Evolutionary conservation across 2,797 vertebrate species (phyloP).

Genomic region (Neostethus bicornis): DNA sequence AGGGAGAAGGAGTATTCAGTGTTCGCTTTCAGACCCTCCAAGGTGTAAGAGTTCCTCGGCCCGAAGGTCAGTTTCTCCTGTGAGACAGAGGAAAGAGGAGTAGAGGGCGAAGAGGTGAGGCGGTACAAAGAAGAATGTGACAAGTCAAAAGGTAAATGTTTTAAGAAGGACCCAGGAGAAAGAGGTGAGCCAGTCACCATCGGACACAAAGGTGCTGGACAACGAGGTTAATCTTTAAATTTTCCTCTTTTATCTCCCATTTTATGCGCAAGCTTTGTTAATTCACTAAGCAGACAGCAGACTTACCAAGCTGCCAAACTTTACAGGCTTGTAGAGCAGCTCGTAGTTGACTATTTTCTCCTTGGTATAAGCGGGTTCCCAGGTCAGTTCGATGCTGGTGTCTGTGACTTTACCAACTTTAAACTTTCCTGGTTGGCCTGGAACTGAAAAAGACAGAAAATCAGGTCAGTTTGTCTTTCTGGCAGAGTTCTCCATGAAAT

Average conservation of each 20-base stretch:
- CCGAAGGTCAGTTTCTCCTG: slow-evolving; percentile 91
- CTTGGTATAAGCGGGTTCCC: slow-evolving; percentile 91
- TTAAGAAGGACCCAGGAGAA: slow-evolving; percentile 16
- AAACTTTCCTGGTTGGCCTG: slow-evolving; percentile 95
- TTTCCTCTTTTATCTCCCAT: slow-evolving; percentile 30
- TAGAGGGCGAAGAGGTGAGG: slow-evolving; percentile 29
- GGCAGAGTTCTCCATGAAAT: neutral
- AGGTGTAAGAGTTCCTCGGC: slow-evolving; percentile 85
- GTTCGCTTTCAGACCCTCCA: slow-evolving; percentile 93
- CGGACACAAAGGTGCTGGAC: slow-evolving; percentile 26
- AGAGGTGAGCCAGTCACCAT: slow-evolving; percentile 26
- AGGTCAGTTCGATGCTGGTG: slow-evolving; percentile 90
- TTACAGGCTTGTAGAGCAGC: slow-evolving; percentile 91
- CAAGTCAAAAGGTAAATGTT: slow-evolving; percentile 23
- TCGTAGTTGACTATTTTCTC: slow-evolving; percentile 94
- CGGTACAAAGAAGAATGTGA: neutral
- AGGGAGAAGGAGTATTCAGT: slow-evolving; percentile 95
- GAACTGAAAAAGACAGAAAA: slow-evolving; percentile 77
- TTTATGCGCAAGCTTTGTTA: slow-evolving; percentile 25
- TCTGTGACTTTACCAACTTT: slow-evolving; percentile 90
- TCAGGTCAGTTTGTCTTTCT: neutral
- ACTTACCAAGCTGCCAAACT: slow-evolving; percentile 87
- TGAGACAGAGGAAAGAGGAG: slow-evolving; percentile 29
- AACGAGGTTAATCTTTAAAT: slow-evolving; percentile 45
- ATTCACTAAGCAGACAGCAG: slow-evolving; percentile 21